These are phyloP conservation scores for Drosophila repletoides DNA, from an alignment of 1,140 invertebrate species.

Conservation along the genomic window DNA sequence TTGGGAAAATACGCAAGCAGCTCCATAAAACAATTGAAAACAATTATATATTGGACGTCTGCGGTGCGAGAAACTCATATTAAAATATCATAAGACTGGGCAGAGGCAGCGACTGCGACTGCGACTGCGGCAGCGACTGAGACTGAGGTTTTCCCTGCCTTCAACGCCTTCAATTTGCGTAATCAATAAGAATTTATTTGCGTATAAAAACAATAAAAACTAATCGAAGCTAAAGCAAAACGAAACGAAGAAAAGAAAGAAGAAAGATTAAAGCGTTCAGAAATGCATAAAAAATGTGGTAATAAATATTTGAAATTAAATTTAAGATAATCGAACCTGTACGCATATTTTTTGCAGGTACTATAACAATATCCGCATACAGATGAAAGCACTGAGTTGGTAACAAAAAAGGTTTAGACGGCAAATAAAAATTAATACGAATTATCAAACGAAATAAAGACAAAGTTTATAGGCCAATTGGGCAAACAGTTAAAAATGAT, in stretches of 20 bases:
- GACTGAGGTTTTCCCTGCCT: neutral
- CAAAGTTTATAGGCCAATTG: too few relatives aligned
- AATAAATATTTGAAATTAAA: slow-evolving; percentile 29
- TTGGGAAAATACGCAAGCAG: slow-evolving; percentile 25
- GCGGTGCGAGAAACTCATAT: slow-evolving; percentile 15
- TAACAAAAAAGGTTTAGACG: too few relatives aligned
- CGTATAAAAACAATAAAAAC: slow-evolving; percentile 38
- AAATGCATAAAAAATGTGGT: slow-evolving; percentile 25
- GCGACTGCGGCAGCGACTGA: too few relatives aligned
- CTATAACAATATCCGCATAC: too few relatives aligned
- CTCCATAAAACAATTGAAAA: slow-evolving; percentile 17
- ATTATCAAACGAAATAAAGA: too few relatives aligned
- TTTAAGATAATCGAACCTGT: neutral
- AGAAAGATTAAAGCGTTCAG: slow-evolving; percentile 2
- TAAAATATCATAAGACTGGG: slow-evolving; percentile 27
- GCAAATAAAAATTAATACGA: too few relatives aligned
- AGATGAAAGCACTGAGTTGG: too few relatives aligned
- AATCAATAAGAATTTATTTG: slow-evolving; percentile 35
- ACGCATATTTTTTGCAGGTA: too few relatives aligned
- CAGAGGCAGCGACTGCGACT: too few relatives aligned
- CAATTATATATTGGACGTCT: slow-evolving; percentile 21
- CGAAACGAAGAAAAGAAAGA: neutral
- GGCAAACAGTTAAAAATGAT: too few relatives aligned
- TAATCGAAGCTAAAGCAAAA: slow-evolving; percentile 2
- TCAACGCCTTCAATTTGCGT: slow-evolving; percentile 24